phyloP scores from a whole-genome alignment of 1,140 invertebrate species.

The Brachionus plicatilis region DNA sequence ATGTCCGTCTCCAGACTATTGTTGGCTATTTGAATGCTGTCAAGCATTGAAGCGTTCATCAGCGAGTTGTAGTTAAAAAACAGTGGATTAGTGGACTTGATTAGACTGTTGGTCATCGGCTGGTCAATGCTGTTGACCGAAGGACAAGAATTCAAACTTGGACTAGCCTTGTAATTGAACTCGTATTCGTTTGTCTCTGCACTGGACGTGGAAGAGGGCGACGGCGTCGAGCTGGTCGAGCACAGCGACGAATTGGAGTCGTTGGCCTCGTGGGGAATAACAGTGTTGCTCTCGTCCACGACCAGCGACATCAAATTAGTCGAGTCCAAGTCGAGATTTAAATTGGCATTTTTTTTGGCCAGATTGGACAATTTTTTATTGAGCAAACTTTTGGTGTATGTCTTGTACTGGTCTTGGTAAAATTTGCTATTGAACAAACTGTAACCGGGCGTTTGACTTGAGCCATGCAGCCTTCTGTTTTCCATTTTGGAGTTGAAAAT shows the following conservation, averaged over 20 bases:
- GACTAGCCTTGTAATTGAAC: neutral
- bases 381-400: neutral
- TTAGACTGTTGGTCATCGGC: neutral
- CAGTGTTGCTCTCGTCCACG: neutral
- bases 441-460: neutral
- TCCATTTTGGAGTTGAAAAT: constrained; percentile 32
- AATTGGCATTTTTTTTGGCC: neutral
- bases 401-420: constrained; percentile 6
- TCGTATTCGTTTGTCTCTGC: neutral
- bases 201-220: constrained; percentile 8
- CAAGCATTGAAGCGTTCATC: constrained; percentile 40
- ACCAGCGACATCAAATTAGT: constrained; percentile 1
- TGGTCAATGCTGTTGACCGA: neutral
- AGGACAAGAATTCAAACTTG: neutral
- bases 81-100: neutral
- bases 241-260: neutral
- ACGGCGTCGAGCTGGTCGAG: neutral
- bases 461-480: neutral
- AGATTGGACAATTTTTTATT: constrained; percentile 10
- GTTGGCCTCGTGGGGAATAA: neutral
- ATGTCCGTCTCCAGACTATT: constrained; percentile 22
- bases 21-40: constrained; percentile 33
- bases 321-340: neutral
- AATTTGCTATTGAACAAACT: constrained; percentile 15
- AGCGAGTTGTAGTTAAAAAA: constrained; percentile 33